These are phyloP conservation scores for Penaeus vannamei DNA, from an alignment of 1,140 invertebrate genomes.

Conservation along the genomic window DNA sequence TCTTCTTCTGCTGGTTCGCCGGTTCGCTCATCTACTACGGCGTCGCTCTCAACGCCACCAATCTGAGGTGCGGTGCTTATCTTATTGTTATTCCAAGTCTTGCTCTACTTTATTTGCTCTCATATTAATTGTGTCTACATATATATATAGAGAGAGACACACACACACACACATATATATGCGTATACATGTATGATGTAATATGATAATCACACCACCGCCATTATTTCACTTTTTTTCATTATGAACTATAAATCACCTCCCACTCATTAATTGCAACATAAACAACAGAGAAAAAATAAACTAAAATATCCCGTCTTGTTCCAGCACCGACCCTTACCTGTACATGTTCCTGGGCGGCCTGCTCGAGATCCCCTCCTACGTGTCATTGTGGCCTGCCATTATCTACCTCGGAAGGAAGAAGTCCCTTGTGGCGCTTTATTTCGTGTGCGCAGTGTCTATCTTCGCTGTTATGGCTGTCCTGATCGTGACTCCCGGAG, in stretches of 20 bases:
- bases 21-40: conserved; percentile 39
- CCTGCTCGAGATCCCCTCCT: background rate
- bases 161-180: no score
- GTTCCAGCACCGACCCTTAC: conserved; percentile 27
- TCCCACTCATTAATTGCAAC: no score
- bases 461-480: background rate
- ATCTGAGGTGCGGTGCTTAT: conserved; percentile 19
- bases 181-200: no score
- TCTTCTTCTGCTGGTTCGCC: conserved; percentile 36
- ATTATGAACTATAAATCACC: no score
- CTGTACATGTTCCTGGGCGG: conserved; percentile 35
- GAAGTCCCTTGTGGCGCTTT: background rate
- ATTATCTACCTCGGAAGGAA: background rate
- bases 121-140: no score
- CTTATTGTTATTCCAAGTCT: background rate
- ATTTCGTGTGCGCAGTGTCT: background rate
- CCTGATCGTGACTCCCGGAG: background rate
- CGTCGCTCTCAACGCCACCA: conserved; percentile 38
- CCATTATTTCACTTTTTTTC: no score
- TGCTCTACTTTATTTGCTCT: no score
- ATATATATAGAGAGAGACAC: no score
- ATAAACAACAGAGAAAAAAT: no score
- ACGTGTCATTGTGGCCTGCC: background rate
- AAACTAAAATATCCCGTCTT: no score
- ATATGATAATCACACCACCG: no score